phyloP scores from a whole-genome alignment of 2,888 invertebrate genomes.

The Anoplius nigerrimus region DNA sequence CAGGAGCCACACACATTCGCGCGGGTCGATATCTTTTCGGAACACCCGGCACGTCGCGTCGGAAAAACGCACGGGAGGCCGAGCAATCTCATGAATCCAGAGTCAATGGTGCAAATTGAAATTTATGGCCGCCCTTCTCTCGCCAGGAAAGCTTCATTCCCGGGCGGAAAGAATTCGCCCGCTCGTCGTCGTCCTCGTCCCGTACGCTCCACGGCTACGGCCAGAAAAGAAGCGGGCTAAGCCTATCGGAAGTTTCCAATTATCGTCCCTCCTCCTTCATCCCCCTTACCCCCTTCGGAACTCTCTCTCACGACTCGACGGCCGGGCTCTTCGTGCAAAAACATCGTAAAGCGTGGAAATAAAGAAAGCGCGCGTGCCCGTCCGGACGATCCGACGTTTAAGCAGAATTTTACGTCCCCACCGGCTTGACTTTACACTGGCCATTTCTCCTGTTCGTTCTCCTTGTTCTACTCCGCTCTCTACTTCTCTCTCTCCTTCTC shows the following conservation, averaged over 20 bases:
- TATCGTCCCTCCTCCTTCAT: constrained; percentile 11
- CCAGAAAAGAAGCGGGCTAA: background rate
- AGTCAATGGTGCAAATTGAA: constrained; percentile 41
- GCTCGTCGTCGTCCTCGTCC: constrained; percentile 9
- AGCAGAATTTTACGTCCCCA: constrained; percentile 9
- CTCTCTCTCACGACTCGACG: too few species aligned
- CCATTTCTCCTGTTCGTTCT: background rate
- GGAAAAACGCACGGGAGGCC: background rate
- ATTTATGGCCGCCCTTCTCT: constrained; percentile 23
- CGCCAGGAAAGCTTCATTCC: constrained; percentile 8
- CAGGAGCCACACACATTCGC: background rate
- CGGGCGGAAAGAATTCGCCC: constrained; percentile 16
- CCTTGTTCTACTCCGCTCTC: background rate
- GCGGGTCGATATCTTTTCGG: too few species aligned
- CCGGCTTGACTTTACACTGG: background rate
- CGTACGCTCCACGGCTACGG: background rate
- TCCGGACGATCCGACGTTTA: background rate
- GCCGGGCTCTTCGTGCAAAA: too few species aligned
- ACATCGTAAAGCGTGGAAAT: background rate
- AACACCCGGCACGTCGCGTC: too few species aligned
- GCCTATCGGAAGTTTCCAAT: background rate
- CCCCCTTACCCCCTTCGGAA: too few species aligned
- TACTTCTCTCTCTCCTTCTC: background rate
- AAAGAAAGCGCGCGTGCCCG: background rate
- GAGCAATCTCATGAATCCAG: constrained; percentile 25